Base-by-base conservation (phyloP, 2,888 invertebrate species). In the Xestia rhomboidea region DNA sequence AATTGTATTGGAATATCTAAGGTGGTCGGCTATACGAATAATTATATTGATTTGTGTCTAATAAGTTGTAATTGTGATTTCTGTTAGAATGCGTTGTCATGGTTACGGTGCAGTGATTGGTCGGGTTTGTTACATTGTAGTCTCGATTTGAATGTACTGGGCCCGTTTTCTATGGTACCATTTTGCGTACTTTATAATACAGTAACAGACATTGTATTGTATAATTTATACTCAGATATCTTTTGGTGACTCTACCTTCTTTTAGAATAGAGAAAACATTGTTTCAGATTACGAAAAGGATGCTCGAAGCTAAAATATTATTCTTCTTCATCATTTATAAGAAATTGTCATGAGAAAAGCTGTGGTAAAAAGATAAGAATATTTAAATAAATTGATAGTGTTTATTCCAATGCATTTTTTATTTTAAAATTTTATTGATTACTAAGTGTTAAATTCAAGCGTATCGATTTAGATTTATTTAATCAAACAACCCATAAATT, bases 31-130 rank as follows among this genome's bases (percentile, higher is more conserved):
- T 49, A 70, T 60, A 62, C 0, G 51, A 70, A 82, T 76, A 70
- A 85, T 82, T 81, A 68, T 76, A 81, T 73, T 73, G 73, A 72
- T 85, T 76, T 81, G 49, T 73, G 72, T 85, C 41, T 79, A 76
- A 72, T 78, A 66, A 34, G 70, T 85, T 86, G 76, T 83, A 79
- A 79, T 79, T 86, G 86, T 86, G 70, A 73, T 70, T 82, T 79
- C 62, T 60, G 66, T 82, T 44, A 38, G 30, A 62, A 2, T 79
- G 79, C 73, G 46, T 73, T 38, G 73, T 86, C 86, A 86, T 68
- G 66, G 67, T 86, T 79, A 84, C 73, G 62, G 7, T 30, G 73
- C 70, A 67, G n/a, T 18, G 7, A 51, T 63, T 49, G 66, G 68
- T 46, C 63, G 57, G 74, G 68, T 81, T 72, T 66, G 68, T 54